Evolutionary conservation across 1,140 invertebrate species (phyloP).

Genomic region (Homarus americanus): DNA sequence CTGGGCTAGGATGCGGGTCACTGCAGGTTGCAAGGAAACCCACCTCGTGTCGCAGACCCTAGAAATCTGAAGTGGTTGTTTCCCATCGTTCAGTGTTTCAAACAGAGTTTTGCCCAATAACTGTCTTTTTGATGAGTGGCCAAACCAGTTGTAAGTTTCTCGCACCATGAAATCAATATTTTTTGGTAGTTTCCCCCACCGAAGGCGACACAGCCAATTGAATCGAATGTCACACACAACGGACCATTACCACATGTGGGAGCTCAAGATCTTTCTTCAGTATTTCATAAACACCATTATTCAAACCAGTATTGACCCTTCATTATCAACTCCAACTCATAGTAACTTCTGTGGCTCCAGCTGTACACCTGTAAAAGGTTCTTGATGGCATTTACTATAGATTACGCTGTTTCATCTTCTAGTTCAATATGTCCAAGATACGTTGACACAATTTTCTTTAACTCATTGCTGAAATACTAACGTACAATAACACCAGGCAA

Average conservation of each 20-base stretch:
- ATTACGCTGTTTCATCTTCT: slow-evolving; percentile 19
- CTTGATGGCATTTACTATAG: too few species aligned
- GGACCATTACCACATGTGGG: not conserved
- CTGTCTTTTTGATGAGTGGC: slow-evolving; percentile 16
- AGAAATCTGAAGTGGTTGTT: not conserved
- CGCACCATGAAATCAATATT: slow-evolving; percentile 2
- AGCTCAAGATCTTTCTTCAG: slow-evolving; percentile 36
- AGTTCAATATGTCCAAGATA: not conserved
- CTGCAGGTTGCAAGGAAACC: not conserved
- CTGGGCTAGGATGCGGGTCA: not conserved
- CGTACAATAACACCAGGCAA: slow-evolving; percentile 25
- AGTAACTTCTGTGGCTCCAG: not conserved
- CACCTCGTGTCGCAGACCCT: not conserved
- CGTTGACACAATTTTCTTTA: too few species aligned
- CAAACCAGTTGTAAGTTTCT: slow-evolving; percentile 16
- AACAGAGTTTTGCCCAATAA: not conserved
- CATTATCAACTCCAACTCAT: slow-evolving; percentile 42
- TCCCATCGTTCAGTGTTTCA: not conserved
- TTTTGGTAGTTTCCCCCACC: not conserved
- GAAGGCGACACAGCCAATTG: not conserved
- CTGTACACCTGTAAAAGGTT: slow-evolving; percentile 27
- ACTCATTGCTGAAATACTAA: slow-evolving; percentile 29
- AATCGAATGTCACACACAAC: slow-evolving; percentile 13
- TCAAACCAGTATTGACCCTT: slow-evolving; percentile 30
- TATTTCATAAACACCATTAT: slow-evolving; percentile 48